phyloP scores from a whole-genome alignment of 2,797 vertebrate genomes.

The Cirrhinus mrigala region DNA sequence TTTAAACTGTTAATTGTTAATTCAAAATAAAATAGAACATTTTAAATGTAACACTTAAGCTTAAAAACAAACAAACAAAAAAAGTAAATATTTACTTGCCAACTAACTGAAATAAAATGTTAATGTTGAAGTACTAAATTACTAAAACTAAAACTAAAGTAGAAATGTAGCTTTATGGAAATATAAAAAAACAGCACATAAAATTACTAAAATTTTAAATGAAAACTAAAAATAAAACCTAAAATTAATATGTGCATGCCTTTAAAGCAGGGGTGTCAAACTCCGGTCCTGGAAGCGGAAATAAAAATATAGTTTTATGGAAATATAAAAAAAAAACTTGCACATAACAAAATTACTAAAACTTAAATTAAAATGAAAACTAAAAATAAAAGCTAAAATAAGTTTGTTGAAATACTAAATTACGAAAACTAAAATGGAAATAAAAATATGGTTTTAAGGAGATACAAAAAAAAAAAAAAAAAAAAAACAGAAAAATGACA shows the following conservation, averaged over 20 bases:
- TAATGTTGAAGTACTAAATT: neutral
- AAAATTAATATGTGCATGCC: no score
- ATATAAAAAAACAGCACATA: neutral
- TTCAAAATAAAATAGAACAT: neutral
- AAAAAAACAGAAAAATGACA: no score
- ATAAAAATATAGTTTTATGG: no score
- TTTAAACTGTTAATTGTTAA: neutral
- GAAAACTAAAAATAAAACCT: neutral
- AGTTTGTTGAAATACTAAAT: neutral
- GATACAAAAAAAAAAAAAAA: neutral
- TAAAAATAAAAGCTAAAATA: neutral
- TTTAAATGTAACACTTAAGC: neutral
- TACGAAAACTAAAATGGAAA: neutral
- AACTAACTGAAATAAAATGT: neutral
- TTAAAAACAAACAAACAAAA: no score
- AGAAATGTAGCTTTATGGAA: neutral
- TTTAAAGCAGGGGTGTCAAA: no score
- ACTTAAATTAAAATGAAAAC: no score
- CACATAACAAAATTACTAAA: no score
- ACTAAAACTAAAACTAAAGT: neutral
- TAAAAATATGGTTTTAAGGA: neutral
- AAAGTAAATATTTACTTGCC: neutral
- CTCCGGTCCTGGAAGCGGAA: no score
- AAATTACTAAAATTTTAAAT: neutral
- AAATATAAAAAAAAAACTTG: no score